Base-by-base conservation (phyloP, 1,140 invertebrate species). In the Musca domestica region DNA sequence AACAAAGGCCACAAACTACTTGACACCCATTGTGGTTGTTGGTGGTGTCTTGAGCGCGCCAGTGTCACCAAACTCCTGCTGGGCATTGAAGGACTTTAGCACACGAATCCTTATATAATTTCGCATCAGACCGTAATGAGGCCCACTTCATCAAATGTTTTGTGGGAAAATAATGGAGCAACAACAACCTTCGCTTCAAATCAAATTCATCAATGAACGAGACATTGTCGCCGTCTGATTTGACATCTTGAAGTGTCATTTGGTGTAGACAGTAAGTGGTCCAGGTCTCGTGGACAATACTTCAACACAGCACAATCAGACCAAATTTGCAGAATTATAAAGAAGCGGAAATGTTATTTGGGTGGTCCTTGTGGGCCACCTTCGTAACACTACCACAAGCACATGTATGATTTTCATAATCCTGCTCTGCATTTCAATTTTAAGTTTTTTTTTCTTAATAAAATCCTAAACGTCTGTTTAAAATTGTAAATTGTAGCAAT, bases 241-340 rank as follows among this genome's bases (percentile, higher is more conserved):
- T 65, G 64, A 65, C 64, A 65, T 23, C 20, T 49, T 65, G 41
- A 49, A 65, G 64, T 51, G 12, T 19, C 4, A 48, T 48, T 48
- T 41, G 22, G 41, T n/a, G 51, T 46, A 65, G 64, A 65, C 64
- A 65, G n/a, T 65, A 65, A 65, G 64, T 65, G 46, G 25, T 4
- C 1, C 7, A 2, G 14, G 46, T 10, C 27, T 34, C 19, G 14
- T 34, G 56, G 17, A 61, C 20, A 23, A 14, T 5, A 23, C 14
- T 54, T 41, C 34, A 41, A 41, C 34, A 41, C 34, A 41, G 34
- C 34, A 12, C 6, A 41, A 12, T 41, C 2, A 41, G 34, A 41
- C n/a, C n/a, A n/a, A 41, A 41, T 41, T 61, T 34, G 14, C 17
- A 4, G 27, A 61, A 19, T 34, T 61, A 19, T 41, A 19, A 34